Conservation (phyloP, 2,113 vertebrate species). For the Brachyistius frenatus region DNA sequence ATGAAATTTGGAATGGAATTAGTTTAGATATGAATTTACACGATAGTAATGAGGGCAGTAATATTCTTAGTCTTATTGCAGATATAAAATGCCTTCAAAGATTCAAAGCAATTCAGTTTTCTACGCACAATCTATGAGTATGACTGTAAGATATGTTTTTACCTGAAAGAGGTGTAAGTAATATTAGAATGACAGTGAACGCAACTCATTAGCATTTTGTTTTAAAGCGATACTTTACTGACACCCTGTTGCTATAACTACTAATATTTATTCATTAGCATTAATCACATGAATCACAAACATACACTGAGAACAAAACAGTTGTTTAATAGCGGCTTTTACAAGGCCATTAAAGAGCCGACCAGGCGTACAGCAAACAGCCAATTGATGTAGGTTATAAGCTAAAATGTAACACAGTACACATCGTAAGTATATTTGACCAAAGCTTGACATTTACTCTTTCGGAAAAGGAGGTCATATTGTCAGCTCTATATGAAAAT, state of each 20-base stretch:
- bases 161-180: no score
- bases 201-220: no score
- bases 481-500: neutral
- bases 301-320: no score
- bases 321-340: no score
- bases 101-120: no score
- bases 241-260: no score
- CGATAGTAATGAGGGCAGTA: neutral
- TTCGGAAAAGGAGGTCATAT: neutral
- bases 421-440: neutral
- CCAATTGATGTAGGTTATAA: neutral
- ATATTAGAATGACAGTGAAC: no score
- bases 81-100: neutral
- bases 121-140: neutral
- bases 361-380: neutral
- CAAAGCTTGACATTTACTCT: neutral
- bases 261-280: no score
- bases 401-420: neutral
- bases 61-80: neutral
- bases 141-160: neutral
- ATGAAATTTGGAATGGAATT: conserved; percentile 17
- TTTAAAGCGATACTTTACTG: no score
- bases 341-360: neutral
- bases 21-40: conserved; percentile 11
- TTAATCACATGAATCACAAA: no score